These are phyloP conservation scores for Strix uralensis DNA, from an alignment of 2,113 vertebrate species.

Conservation along the genomic window DNA sequence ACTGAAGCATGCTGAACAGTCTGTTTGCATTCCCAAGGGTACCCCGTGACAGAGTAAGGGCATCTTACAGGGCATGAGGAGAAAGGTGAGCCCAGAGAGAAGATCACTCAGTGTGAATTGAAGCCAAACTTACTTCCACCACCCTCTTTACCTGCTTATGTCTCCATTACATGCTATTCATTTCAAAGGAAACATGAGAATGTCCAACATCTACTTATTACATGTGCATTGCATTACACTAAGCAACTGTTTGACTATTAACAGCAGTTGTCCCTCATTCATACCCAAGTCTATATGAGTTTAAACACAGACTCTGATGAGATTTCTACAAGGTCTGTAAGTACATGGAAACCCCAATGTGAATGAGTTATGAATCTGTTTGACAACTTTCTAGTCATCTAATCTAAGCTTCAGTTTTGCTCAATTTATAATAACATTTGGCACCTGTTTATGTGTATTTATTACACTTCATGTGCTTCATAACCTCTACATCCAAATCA, in stretches of 20 bases:
- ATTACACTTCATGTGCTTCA: background rate
- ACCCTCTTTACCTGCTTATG: background rate
- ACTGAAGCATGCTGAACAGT: background rate
- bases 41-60: background rate
- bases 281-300: background rate
- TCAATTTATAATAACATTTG: background rate
- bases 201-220: background rate
- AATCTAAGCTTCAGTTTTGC: background rate
- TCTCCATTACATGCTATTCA: background rate
- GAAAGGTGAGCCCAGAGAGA: background rate
- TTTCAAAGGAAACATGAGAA: background rate
- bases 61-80: background rate
- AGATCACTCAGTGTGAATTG: background rate
- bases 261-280: background rate
- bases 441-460: background rate
- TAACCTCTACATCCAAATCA: background rate
- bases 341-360: background rate
- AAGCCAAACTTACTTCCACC: background rate
- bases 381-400: background rate
- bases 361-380: background rate
- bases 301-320: background rate
- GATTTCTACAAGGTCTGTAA: background rate
- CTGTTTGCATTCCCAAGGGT: background rate
- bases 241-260: background rate
- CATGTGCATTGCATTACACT: rapidly evolving